Evolutionary conservation across 1,140 invertebrate species (phyloP), one percentile per base, ranked within the genome.

Genomic region (Linepithema humile): DNA sequence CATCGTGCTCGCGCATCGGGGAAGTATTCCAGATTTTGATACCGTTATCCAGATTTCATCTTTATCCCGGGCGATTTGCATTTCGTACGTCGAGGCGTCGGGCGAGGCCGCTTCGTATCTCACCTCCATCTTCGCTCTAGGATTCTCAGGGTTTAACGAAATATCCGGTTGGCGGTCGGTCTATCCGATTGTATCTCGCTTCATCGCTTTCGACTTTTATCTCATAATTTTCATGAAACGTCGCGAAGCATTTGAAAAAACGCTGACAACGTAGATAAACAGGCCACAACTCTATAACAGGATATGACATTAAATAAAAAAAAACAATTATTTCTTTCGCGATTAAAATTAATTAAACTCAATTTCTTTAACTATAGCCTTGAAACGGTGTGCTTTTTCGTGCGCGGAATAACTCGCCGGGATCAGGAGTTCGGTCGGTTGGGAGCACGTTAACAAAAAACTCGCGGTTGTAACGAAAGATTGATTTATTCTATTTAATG

Each of bases 81-180:
- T 80, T 80, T 80, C 62, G 60, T 77, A 64, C 59, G 40, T 69
- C 72, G 57, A 26, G 65, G 43, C 57, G 53, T 26, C 26, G 59
- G 35, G 62, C 64, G 75, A 80, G 64, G 48, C 35, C 75, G 32
- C 64, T 84, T 83, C 84, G 74, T 90, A 85, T 82, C 89, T 84
- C 85, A 87, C 88, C 78, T 85, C 77, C 86, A 88, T 89, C 90
- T 89, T 88, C 83, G 86, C 85, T 86, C 77, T 85, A 85, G 83
- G 85, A 88, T 87, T 89, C 87, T 60, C 82, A 67, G 85, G 84
- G 82, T 89, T 88, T 86, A 53, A 55, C 75, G 62, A 78, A 69
- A 80, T 69, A 80, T 70, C 48, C 64, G n/a, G 10, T 23, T 32
- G 48, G 29, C 17, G 10, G 20, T 12, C 29, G 7, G 32, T 67